phyloP scores from a whole-genome alignment of 2,113 vertebrate species.

The Colius striatus region DNA sequence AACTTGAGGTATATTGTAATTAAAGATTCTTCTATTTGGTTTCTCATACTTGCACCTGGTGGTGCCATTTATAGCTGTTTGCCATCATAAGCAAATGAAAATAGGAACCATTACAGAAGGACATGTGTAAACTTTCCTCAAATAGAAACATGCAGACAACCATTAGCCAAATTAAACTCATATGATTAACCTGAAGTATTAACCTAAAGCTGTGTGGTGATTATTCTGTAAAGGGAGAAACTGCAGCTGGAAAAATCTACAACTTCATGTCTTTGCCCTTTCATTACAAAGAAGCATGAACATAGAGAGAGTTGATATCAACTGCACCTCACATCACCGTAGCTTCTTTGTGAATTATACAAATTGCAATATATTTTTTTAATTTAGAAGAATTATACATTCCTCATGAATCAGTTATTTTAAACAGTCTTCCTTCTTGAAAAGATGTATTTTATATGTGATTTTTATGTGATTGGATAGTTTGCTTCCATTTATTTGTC shows the following conservation, averaged over 20 bases:
- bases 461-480: not conserved
- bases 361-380: not conserved
- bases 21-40: not conserved
- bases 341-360: conserved; percentile 17
- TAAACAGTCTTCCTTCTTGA: not conserved
- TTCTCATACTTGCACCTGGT: not conserved
- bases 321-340: not conserved
- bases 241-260: conserved; percentile 43
- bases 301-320: not conserved
- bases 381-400: not conserved
- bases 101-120: not conserved
- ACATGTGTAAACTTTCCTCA: not conserved
- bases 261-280: conserved; percentile 7
- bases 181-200: conserved; percentile 43
- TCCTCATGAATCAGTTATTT: not conserved
- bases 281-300: conserved; percentile 3
- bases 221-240: not conserved
- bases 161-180: conserved; percentile 35
- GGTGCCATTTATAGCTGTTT: conserved; percentile 29
- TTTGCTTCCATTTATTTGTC: not conserved
- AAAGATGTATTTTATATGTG: not conserved
- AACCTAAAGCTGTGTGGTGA: conserved; percentile 44
- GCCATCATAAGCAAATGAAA: conserved; percentile 36
- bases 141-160: conserved; percentile 3
- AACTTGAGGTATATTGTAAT: not conserved